Conservation (phyloP, 2,888 invertebrate species). For the Sminthurinus aureus region DNA sequence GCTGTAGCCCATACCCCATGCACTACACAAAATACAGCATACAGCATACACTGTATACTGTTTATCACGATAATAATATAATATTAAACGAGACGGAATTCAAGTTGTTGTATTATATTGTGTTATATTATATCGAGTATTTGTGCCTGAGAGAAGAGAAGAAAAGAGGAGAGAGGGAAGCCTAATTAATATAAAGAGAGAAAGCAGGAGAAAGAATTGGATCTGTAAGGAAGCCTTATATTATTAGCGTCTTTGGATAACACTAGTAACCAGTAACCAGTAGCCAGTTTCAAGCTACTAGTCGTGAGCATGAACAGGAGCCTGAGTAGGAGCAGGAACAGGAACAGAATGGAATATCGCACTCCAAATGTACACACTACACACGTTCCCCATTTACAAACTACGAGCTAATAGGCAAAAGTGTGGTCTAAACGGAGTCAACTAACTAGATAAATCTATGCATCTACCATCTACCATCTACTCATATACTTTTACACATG, state of each 20-base stretch:
- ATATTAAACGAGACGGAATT: too few species aligned
- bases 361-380: too few species aligned
- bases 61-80: not conserved
- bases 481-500: not conserved
- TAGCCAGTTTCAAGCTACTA: not conserved
- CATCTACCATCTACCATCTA: too few species aligned
- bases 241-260: slow-evolving; percentile 43
- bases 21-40: too few species aligned
- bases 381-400: too few species aligned
- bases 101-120: not conserved
- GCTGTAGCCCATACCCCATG: too few species aligned
- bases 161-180: slow-evolving; percentile 18
- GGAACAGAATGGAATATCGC: too few species aligned
- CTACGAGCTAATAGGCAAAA: too few species aligned
- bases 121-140: not conserved
- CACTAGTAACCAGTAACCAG: not conserved
- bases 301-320: not conserved
- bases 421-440: too few species aligned
- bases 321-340: too few species aligned
- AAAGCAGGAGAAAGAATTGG: slow-evolving; percentile 34
- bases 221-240: slow-evolving; percentile 39
- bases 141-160: not conserved
- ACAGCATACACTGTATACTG: not conserved
- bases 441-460: too few species aligned
- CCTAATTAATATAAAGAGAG: slow-evolving; percentile 45